Base-by-base conservation (phyloP, 2,113 vertebrate species). In the Pipra filicauda region DNA sequence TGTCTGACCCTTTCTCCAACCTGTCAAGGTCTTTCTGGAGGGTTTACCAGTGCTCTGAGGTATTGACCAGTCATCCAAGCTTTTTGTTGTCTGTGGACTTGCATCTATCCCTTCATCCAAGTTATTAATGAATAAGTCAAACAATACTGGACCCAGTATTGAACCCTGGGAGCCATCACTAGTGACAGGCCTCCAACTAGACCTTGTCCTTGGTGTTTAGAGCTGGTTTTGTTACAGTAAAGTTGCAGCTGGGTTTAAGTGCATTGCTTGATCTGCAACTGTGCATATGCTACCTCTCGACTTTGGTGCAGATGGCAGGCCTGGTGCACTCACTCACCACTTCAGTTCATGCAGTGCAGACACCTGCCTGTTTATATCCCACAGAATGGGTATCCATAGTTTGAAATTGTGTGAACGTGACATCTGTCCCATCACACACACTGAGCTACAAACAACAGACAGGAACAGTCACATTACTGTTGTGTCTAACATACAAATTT, bases 221-320 rank as follows among this genome's bases (percentile, higher is more conserved):
- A 39, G 12, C 11, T 79, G 24, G 2, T 39, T 75, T 89, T n/a
- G 39, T 46, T 12, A 5, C 30, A 22, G 7, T 9, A 54, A 21
- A 57, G 1, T 23, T 70, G 16, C 31, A 55, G 3, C 5, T 58
- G 52, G 15, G 2, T 85, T 72, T 55, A 65, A 75, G 18, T 20
- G 17, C 5, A 15, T 35, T 72, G 18, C 35, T 75, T 67, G 12
- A 33, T 58, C 23, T 37, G 23, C 19, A 17, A 15, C 24, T 12
- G 11, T 23, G 41, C 51, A 22, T 24, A 15, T 0, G 0, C 24
- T 78, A 28, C 20, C 51, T 61, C 35, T 71, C 0, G 0, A 13
- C 27, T 44, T 35, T n/a, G 33, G 35, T 59, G 52, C 15, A 72
- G 15, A 8, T 13, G 9, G 5, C 18, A 76, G 48, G 43, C n/a